phyloP scores from a whole-genome alignment of 1,140 invertebrate species.

The Sitobion miscanthi region DNA sequence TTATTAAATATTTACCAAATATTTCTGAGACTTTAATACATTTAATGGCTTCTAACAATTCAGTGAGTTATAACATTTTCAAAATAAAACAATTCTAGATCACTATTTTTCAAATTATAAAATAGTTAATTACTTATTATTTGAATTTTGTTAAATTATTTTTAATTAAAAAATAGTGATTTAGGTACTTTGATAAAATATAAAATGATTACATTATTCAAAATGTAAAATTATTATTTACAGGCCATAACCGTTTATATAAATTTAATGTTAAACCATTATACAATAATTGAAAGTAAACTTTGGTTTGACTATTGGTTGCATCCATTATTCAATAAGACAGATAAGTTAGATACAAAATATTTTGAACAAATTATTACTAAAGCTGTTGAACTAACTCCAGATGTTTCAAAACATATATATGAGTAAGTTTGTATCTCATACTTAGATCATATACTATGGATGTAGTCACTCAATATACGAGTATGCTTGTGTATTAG shows the following conservation, averaged over 20 bases:
- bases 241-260: slow-evolving; percentile 21
- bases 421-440: slow-evolving; percentile 11
- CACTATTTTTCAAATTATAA: neutral
- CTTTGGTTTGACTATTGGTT: slow-evolving; percentile 54
- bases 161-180: neutral
- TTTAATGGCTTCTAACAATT: slow-evolving; percentile 33
- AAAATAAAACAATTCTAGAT: neutral
- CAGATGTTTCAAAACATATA: slow-evolving; percentile 21
- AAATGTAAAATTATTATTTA: neutral
- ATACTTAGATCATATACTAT: too few species aligned
- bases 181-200: neutral
- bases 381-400: slow-evolving; percentile 34
- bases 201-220: neutral
- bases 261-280: slow-evolving; percentile 40
- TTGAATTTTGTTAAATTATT: neutral
- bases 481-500: too few species aligned
- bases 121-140: neutral
- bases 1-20: slow-evolving; percentile 28
- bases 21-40: neutral
- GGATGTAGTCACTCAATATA: too few species aligned
- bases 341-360: slow-evolving; percentile 29
- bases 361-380: slow-evolving; percentile 37
- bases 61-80: neutral
- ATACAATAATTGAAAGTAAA: neutral
- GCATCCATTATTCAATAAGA: neutral